Conservation (phyloP, 2,797 vertebrate species). For the Myiothlypis coronata region DNA sequence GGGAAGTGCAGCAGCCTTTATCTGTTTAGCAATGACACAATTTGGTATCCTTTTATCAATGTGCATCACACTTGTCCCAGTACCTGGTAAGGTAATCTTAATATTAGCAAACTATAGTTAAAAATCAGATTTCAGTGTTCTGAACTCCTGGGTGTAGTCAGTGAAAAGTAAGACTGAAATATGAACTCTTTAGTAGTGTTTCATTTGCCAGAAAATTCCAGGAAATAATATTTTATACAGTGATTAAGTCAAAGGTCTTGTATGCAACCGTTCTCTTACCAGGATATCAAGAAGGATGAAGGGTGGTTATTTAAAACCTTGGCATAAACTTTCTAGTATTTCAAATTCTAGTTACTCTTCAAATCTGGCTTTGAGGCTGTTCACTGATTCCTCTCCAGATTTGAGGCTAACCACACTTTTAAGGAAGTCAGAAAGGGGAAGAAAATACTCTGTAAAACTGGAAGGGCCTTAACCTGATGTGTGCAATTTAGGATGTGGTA, state of each 20-base stretch:
- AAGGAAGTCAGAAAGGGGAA: neutral
- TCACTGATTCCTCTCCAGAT: neutral
- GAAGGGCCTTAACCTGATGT: neutral
- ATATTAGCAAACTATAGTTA: neutral
- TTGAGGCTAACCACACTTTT: conserved; percentile 8
- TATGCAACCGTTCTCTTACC: neutral
- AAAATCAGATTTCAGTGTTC: neutral
- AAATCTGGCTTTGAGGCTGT: neutral
- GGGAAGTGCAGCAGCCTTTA: neutral
- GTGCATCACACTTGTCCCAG: neutral
- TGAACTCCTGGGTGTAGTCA: neutral
- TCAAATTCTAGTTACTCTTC: neutral
- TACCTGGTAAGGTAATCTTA: neutral
- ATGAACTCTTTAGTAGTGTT: neutral
- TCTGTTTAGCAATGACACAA: neutral
- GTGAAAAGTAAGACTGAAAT: neutral
- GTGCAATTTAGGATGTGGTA: neutral
- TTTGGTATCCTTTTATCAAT: neutral
- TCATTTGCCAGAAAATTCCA: neutral
- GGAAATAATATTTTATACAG: neutral
- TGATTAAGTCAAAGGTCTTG: neutral
- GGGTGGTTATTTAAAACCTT: neutral
- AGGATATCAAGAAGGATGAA: neutral
- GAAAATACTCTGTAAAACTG: neutral
- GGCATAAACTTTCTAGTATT: neutral